Conservation (phyloP, 2,113 vertebrate genomes). For the Petaurus breviceps region DNA sequence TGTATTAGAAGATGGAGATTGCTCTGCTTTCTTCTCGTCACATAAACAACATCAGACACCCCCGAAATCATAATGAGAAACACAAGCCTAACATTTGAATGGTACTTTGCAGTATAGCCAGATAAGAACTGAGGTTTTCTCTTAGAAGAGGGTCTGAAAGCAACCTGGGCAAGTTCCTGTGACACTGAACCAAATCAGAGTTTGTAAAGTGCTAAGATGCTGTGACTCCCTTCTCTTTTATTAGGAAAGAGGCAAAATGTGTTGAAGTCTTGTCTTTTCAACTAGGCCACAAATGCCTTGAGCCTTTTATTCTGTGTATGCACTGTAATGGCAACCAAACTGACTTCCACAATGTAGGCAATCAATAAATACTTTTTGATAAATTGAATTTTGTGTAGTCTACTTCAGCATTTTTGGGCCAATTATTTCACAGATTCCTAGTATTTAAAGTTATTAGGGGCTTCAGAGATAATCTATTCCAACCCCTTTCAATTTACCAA, state of each 20-base stretch:
- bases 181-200: background rate
- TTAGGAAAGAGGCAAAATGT: background rate
- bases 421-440: background rate
- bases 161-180: background rate
- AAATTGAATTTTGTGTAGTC: background rate
- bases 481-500: background rate
- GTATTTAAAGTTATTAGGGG: background rate
- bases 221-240: background rate
- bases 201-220: background rate
- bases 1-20: background rate
- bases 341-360: background rate
- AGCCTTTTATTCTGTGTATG: background rate
- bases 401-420: background rate
- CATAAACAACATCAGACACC: background rate
- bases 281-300: background rate
- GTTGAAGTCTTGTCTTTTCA: background rate
- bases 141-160: background rate
- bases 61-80: background rate
- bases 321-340: background rate
- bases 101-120: background rate
- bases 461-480: background rate
- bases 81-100: background rate
- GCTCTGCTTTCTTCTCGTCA: background rate
- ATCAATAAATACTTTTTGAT: background rate
- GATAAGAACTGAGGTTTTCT: background rate